Evolutionary conservation across 2,888 invertebrate species (phyloP).

Genomic region (Spicauda simplicius): DNA sequence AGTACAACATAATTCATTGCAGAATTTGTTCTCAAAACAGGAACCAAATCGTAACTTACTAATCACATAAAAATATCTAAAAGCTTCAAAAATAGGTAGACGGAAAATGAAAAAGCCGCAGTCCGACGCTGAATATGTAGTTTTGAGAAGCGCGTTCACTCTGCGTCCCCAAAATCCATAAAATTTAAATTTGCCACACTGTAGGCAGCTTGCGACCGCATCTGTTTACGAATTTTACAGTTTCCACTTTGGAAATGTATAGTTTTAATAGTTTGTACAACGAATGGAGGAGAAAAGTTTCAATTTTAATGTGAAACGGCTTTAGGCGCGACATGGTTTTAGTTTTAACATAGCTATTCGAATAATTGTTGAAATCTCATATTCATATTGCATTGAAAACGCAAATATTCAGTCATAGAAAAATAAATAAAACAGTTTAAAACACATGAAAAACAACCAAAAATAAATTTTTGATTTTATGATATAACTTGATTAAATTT

Average conservation of each 20-base stretch:
- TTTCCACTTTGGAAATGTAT: constrained; percentile 24
- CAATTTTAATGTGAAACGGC: constrained; percentile 1
- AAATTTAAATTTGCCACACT: constrained; percentile 32
- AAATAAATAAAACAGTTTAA: no score
- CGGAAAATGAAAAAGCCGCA: constrained; percentile 22
- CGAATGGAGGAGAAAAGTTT: constrained; percentile 17
- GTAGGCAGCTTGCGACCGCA: constrained; percentile 31
- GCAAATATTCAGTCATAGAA: no score
- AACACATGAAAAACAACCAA: no score
- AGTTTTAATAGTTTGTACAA: constrained; percentile 20
- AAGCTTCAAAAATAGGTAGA: constrained; percentile 7
- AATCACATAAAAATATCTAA: not conserved
- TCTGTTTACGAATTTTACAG: constrained; percentile 34
- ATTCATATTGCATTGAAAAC: no score
- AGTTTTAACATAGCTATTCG: not conserved
- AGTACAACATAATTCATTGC: no score
- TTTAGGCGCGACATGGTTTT: constrained; percentile 2
- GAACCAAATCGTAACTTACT: not conserved
- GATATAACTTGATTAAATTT: no score
- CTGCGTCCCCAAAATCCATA: constrained; percentile 32
- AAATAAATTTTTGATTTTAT: no score
- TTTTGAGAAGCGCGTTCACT: constrained; percentile 28
- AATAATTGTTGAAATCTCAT: not conserved
- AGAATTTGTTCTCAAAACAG: no score
- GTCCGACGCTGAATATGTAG: constrained; percentile 29